phyloP scores from a whole-genome alignment of 1,140 invertebrate species.

The Trachymyrmex cornetzi region DNA sequence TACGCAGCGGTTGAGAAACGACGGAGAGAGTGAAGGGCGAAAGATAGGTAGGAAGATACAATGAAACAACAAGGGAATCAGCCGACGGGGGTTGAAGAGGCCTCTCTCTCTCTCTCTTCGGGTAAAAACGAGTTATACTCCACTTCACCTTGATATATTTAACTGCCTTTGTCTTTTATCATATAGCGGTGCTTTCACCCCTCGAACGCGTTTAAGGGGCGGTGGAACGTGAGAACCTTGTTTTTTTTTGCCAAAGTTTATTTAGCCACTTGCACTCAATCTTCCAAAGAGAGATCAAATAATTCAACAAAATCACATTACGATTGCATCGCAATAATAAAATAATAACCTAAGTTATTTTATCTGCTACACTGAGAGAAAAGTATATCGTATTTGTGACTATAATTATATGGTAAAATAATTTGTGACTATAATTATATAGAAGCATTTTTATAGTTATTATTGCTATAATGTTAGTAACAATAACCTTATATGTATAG shows the following conservation, averaged over 20 bases:
- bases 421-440: too few relatives aligned
- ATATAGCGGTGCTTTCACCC: slow-evolving; percentile 55
- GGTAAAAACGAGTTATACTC: slow-evolving; percentile 62
- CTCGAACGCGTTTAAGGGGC: slow-evolving; percentile 13
- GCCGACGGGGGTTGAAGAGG: background rate
- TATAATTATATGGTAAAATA: too few relatives aligned
- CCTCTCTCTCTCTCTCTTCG: slow-evolving; percentile 33
- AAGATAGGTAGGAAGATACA: slow-evolving; percentile 45
- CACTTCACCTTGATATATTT: slow-evolving; percentile 70
- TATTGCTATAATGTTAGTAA: too few relatives aligned
- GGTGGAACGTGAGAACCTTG: background rate
- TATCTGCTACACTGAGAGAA: background rate
- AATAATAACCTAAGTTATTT: background rate
- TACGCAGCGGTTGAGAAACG: slow-evolving; percentile 57
- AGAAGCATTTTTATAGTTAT: too few relatives aligned
- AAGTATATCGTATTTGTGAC: too few relatives aligned
- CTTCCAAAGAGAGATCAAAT: background rate
- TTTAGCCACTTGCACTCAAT: slow-evolving; percentile 13
- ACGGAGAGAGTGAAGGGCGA: slow-evolving; percentile 26
- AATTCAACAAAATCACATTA: background rate
- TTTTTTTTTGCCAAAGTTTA: slow-evolving; percentile 16
- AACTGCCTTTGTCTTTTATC: slow-evolving; percentile 67
- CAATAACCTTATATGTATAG: too few relatives aligned
- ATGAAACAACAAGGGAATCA: slow-evolving; percentile 37
- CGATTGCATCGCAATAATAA: background rate